These are phyloP conservation scores for Linyphia triangularis DNA, from an alignment of 2,888 invertebrate genomes.

Conservation along the genomic window DNA sequence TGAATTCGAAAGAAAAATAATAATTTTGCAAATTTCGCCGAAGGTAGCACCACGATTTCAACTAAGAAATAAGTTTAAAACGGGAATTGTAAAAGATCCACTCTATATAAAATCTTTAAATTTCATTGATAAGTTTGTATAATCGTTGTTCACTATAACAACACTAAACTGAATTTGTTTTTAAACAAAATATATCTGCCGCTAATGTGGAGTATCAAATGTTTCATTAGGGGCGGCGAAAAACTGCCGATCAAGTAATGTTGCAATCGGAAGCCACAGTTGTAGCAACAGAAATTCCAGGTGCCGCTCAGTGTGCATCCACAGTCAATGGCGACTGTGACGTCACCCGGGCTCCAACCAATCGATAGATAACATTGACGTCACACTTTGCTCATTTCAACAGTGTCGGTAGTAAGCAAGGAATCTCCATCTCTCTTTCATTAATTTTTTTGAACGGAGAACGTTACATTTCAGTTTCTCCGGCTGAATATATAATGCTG, in stretches of 20 bases:
- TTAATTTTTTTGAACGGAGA: constrained; percentile 50
- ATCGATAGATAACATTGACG: constrained; percentile 74
- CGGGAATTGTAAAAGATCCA: too few relatives aligned
- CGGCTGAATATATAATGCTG: neutral
- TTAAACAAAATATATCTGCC: too few relatives aligned
- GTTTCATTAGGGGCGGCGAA: neutral
- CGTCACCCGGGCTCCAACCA: constrained; percentile 68
- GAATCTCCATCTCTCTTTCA: constrained; percentile 66
- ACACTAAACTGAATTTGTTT: too few relatives aligned
- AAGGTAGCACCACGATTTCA: too few relatives aligned
- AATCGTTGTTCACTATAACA: too few relatives aligned
- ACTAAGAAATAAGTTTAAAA: too few relatives aligned
- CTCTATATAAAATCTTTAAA: too few relatives aligned
- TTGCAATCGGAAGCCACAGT: constrained; percentile 41
- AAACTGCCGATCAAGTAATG: neutral
- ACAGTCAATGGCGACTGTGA: constrained; percentile 73
- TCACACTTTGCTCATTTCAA: constrained; percentile 66
- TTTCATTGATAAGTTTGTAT: too few relatives aligned
- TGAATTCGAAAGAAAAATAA: too few relatives aligned
- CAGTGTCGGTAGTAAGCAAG: constrained; percentile 44
- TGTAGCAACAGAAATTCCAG: constrained; percentile 57
- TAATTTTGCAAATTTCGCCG: too few relatives aligned
- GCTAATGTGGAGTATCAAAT: too few relatives aligned
- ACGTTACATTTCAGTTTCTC: constrained; percentile 46
- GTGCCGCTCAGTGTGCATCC: constrained; percentile 49